Evolutionary conservation across 2,113 vertebrate species (phyloP).

Genomic region (Indicator indicator): DNA sequence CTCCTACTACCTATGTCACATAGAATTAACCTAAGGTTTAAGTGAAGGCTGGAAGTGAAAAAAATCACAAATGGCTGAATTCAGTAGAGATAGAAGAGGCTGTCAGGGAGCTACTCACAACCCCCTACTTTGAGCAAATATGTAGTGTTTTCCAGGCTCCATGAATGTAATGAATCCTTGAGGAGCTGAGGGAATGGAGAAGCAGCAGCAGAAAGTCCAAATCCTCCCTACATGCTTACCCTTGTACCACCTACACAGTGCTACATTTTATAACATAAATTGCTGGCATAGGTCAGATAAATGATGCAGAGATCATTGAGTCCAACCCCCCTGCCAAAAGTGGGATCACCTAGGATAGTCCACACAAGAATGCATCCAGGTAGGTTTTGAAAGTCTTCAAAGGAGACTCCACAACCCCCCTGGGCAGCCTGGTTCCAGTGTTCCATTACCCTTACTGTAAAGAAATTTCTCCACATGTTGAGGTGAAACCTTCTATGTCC

Average conservation of each 20-base stretch:
- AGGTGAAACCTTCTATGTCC: too few species aligned
- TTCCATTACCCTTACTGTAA: too few species aligned
- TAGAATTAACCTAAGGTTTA: slow-evolving; percentile 50
- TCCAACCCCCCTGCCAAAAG: too few species aligned
- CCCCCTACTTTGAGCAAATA: background rate
- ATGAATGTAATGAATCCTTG: background rate
- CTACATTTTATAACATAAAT: background rate
- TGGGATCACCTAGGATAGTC: too few species aligned
- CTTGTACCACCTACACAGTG: background rate
- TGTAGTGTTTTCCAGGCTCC: background rate
- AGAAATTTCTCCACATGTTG: too few species aligned
- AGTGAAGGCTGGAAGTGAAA: slow-evolving; percentile 38
- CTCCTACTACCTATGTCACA: slow-evolving; percentile 2
- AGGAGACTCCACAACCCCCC: too few species aligned
- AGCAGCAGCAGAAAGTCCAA: background rate
- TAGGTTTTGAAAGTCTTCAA: too few species aligned
- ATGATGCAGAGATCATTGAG: background rate
- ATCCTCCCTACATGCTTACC: background rate
- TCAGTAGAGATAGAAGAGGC: background rate
- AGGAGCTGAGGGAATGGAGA: background rate
- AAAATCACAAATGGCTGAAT: background rate
- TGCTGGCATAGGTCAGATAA: background rate
- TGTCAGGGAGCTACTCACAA: background rate
- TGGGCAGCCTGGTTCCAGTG: too few species aligned
- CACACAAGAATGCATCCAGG: too few species aligned